phyloP scores from a whole-genome alignment of 1,140 invertebrate species.

The Zaprionus lachaisei region DNA sequence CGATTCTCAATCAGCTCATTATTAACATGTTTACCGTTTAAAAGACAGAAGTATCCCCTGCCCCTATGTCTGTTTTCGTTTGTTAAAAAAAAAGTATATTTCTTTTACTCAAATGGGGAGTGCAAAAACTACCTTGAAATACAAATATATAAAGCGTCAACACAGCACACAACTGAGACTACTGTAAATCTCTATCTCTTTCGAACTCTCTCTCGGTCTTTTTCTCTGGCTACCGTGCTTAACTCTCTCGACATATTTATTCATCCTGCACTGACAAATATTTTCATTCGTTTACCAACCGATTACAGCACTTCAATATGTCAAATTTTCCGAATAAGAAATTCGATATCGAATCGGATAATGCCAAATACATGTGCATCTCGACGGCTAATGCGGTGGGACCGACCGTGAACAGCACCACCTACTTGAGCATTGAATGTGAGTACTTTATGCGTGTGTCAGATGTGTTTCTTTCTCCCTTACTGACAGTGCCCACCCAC shows the following conservation, averaged over 20 bases:
- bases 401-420: conserved; percentile 90
- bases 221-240: background rate
- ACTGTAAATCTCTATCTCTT: too few relatives aligned
- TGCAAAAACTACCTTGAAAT: too few relatives aligned
- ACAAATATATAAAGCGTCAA: too few relatives aligned
- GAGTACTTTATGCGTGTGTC: conserved; percentile 85
- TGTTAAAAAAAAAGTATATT: too few relatives aligned
- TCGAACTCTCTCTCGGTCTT: background rate
- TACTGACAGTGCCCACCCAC: conserved; percentile 27
- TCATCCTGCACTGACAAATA: conserved; percentile 40
- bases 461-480: conserved; percentile 6
- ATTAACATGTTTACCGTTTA: too few relatives aligned
- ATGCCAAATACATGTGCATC: conserved; percentile 93
- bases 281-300: conserved; percentile 19
- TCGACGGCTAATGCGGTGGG: conserved; percentile 91
- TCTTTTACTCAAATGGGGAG: too few relatives aligned
- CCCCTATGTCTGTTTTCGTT: too few relatives aligned
- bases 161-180: too few relatives aligned
- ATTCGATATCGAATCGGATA: conserved; percentile 90
- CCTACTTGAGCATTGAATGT: conserved; percentile 95
- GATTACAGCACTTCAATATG: conserved; percentile 88
- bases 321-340: conserved; percentile 91
- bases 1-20: too few relatives aligned
- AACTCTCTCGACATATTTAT: conserved; percentile 7
- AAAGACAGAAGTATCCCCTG: too few relatives aligned